Conservation (phyloP, 2,113 vertebrate species). For the Theristicus caerulescens region DNA sequence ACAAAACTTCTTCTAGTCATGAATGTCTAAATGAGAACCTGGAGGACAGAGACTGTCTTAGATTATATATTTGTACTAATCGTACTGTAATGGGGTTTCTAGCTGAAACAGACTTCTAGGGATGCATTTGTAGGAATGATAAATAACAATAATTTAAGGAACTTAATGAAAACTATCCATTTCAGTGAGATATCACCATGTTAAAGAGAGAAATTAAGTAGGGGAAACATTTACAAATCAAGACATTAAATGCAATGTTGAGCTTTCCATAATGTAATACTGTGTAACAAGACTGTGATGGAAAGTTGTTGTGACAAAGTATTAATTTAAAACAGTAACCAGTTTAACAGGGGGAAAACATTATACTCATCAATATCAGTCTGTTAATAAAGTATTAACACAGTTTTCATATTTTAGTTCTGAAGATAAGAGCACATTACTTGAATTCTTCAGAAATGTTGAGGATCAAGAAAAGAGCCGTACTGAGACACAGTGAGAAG, state of each 20-base stretch:
- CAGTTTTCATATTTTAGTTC: not conserved
- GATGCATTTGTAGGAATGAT: not conserved
- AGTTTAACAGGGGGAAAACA: not conserved
- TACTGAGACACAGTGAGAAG: not conserved
- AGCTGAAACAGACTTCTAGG: not conserved
- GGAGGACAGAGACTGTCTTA: not conserved
- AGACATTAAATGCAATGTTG: not conserved
- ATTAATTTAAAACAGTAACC: not conserved
- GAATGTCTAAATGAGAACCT: not conserved
- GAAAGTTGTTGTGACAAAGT: not conserved
- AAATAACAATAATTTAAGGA: conserved; percentile 31
- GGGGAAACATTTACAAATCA: conserved; percentile 7
- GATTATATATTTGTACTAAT: not conserved
- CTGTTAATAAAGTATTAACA: not conserved
- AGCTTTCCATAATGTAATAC: not conserved
- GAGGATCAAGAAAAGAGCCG: not conserved
- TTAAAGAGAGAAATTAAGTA: not conserved
- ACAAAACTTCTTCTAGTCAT: not conserved
- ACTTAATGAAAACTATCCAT: conserved; percentile 32
- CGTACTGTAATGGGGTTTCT: not conserved
- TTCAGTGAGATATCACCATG: conserved; percentile 6
- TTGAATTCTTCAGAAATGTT: not conserved
- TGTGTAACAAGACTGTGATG: not conserved
- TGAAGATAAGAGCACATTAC: not conserved
- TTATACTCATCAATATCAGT: not conserved